phyloP scores from a whole-genome alignment of 2,888 invertebrate genomes.

The Volucella inanis region DNA sequence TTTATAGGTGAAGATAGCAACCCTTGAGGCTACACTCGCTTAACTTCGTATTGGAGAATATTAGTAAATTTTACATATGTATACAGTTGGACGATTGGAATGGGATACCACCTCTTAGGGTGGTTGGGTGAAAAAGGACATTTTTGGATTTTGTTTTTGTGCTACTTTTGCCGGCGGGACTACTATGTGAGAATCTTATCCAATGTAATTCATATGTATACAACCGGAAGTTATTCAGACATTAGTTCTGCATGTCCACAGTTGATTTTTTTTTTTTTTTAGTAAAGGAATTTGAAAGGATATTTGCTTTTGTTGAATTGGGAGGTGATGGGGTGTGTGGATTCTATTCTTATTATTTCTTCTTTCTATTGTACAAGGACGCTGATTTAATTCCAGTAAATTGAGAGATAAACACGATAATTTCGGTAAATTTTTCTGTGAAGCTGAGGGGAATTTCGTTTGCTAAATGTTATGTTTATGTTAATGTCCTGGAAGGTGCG shows the following conservation, averaged over 20 bases:
- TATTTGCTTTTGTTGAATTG: background rate
- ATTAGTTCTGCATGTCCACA: constrained; percentile 15
- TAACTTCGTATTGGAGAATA: constrained; percentile 21
- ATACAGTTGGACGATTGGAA: background rate
- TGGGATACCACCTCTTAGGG: too few relatives aligned
- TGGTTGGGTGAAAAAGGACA: background rate
- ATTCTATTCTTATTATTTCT: background rate
- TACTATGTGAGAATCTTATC: background rate
- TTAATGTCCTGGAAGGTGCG: constrained; percentile 28
- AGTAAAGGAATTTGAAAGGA: background rate
- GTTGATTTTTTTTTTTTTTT: constrained; percentile 6
- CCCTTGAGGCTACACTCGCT: background rate
- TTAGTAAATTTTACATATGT: constrained; percentile 28
- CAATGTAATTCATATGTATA: background rate
- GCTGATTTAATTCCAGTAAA: constrained; percentile 30
- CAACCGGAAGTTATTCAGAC: constrained; percentile 23
- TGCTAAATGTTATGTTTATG: constrained; percentile 23
- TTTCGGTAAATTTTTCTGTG: constrained; percentile 13
- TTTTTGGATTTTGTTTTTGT: background rate
- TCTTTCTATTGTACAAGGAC: background rate
- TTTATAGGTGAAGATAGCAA: background rate
- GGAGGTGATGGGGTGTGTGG: background rate
- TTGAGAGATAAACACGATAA: constrained; percentile 44
- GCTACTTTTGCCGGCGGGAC: background rate
- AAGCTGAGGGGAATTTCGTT: background rate